Evolutionary conservation across 1,140 invertebrate genomes (phyloP).

Genomic region (Mesaphorura yosii): DNA sequence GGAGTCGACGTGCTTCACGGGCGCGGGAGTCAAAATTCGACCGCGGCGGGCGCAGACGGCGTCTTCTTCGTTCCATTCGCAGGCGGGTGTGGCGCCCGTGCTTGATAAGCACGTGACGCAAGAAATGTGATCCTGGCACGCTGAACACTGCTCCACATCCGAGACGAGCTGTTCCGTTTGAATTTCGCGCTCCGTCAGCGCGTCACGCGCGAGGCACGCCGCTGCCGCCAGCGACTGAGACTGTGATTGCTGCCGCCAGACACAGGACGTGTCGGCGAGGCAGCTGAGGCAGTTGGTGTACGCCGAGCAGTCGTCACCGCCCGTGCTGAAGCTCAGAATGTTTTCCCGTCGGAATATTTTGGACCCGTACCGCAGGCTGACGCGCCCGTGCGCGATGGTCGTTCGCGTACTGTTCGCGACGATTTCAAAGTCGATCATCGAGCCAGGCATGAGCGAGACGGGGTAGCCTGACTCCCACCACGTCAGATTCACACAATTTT

Average conservation of each 20-base stretch:
- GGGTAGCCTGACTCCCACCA: constrained; percentile 48
- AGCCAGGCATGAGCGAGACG: constrained; percentile 41
- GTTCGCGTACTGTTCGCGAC: not conserved
- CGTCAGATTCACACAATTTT: constrained; percentile 26
- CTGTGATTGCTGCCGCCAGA: too few species aligned
- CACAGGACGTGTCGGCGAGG: constrained; percentile 73
- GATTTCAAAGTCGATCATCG: constrained; percentile 29
- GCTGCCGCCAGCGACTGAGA: too few species aligned
- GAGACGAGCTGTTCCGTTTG: constrained; percentile 32
- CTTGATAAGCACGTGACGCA: constrained; percentile 74
- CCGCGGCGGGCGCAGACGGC: constrained; percentile 68
- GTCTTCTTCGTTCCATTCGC: constrained; percentile 77
- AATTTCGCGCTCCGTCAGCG: constrained; percentile 9
- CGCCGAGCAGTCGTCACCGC: constrained; percentile 53
- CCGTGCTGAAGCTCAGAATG: constrained; percentile 14
- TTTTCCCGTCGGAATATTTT: constrained; percentile 19
- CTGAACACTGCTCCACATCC: constrained; percentile 64
- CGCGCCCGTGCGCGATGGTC: constrained; percentile 4
- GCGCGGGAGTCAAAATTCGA: constrained; percentile 36
- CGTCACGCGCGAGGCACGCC: constrained; percentile 26
- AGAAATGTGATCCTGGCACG: constrained; percentile 55
- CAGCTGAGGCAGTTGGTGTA: constrained; percentile 79
- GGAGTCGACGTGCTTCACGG: constrained; percentile 45
- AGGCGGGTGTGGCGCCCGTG: too few species aligned
- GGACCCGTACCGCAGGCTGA: constrained; percentile 13